Conservation (phyloP, 2,888 invertebrate genomes). For the Patella ulyssiponensis region DNA sequence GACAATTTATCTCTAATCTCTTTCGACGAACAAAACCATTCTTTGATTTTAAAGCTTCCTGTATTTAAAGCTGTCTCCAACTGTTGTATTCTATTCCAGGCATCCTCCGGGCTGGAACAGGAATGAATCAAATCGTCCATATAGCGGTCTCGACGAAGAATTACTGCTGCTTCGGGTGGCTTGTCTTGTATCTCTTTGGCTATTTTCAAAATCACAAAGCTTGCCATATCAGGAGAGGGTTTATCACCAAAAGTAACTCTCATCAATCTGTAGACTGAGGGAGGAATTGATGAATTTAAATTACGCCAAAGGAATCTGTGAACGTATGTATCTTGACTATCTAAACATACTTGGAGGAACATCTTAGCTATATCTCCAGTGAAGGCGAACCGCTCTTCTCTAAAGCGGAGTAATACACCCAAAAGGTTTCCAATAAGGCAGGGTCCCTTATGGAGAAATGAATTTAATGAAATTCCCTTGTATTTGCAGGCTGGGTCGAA, state of each 20-base stretch:
- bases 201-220: constrained; percentile 22
- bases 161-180: constrained; percentile 21
- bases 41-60: constrained; percentile 27
- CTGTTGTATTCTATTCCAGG: constrained; percentile 8
- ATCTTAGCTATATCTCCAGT: constrained; percentile 20
- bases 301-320: constrained; percentile 28
- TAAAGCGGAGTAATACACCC: constrained; percentile 17
- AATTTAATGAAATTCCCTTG: constrained; percentile 14
- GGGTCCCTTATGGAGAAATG: constrained; percentile 25
- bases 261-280: too few species aligned
- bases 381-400: constrained; percentile 20
- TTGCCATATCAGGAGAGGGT: constrained; percentile 28
- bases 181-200: constrained; percentile 15
- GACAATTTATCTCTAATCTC: too few species aligned
- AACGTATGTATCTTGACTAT: constrained; percentile 10
- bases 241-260: constrained; percentile 30
- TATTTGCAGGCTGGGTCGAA: constrained; percentile 24
- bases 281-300: constrained; percentile 11
- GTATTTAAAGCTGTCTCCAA: constrained; percentile 11
- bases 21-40: too few species aligned
- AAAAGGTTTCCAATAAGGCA: constrained; percentile 20
- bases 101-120: constrained; percentile 10
- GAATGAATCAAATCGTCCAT: constrained; percentile 28
- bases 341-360: constrained; percentile 11
- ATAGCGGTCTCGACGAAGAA: constrained; percentile 23